Base-by-base conservation (phyloP, 2,888 invertebrate species). In the Argyra leucocephala region DNA sequence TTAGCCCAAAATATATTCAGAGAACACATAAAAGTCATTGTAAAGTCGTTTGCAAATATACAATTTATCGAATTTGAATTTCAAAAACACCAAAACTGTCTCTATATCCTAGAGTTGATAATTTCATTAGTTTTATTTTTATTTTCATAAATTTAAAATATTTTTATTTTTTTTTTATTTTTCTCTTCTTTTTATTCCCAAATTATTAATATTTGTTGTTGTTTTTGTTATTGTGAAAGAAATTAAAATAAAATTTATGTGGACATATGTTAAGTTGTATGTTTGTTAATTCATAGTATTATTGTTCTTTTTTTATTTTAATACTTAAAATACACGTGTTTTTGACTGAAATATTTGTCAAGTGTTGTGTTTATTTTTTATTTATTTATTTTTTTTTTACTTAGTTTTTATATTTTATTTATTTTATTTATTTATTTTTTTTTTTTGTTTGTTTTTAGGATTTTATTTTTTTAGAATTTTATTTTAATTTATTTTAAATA, bases 301-400 rank as follows among this genome's bases (percentile, higher is more conserved):
- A 12, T 31, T 31, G 48, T 18, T 48, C 10, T 31, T 31, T 31
- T 31, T 31, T 31, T 31, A n/a, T 31, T 31, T 31, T 31, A 31
- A 31, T 10, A 31, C 31, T 48, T 48, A 18, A n/a, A n/a, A 18
- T 48, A 48, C 48, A 48, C 48, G 48, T 48, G 48, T 48, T 48
- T 48, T 48, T 48, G 48, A 48, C 48, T 48, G 48, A 48, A 48
- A 48, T 48, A 48, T 48, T 48, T 48, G 48, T 48, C 48, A 48
- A 48, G 4, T 48, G 48, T 48, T 48, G n/a, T 48, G 9, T 12
- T 48, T 31, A 15, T 48, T 37, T 5, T 48, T 48, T 31, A 31
- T 31, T 31, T n/a, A n/a, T 31, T 31, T 31, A 10, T 31, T 6
- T 31, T 31, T 48, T 1, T 48, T 2, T 48, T 31, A n/a, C n/a